phyloP scores from a whole-genome alignment of 2,797 vertebrate genomes.

The Channallabes apus region DNA sequence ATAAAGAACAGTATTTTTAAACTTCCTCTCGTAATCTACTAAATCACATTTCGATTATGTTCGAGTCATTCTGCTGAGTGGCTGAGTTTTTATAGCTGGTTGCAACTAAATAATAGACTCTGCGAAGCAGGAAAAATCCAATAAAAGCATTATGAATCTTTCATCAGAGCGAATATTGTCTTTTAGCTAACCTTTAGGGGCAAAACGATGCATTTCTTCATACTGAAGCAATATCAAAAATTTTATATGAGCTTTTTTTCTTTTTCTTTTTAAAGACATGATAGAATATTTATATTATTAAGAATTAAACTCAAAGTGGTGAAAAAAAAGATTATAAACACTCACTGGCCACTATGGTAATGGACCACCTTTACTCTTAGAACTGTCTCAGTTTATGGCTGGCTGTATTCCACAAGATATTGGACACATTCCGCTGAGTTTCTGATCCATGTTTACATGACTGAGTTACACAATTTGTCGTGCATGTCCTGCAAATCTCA shows the following conservation, averaged over 20 bases:
- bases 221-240: slow-evolving; percentile 36
- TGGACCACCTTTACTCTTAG: not conserved
- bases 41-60: slow-evolving; percentile 45
- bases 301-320: not conserved
- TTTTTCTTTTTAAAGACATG: too few relatives aligned
- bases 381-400: not conserved
- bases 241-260: slow-evolving; percentile 20
- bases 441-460: too few relatives aligned
- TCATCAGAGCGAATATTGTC: slow-evolving; percentile 48
- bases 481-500: not conserved
- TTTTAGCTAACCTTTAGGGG: slow-evolving; percentile 55
- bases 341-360: not conserved
- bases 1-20: slow-evolving; percentile 52
- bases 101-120: slow-evolving; percentile 63
- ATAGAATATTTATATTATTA: slow-evolving; percentile 27
- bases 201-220: slow-evolving; percentile 37
- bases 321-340: not conserved
- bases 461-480: not conserved
- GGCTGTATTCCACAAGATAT: not conserved
- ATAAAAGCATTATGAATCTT: slow-evolving; percentile 60
- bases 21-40: slow-evolving; percentile 60
- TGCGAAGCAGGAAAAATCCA: slow-evolving; percentile 57
- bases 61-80: slow-evolving; percentile 49
- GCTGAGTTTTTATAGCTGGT: slow-evolving; percentile 52
- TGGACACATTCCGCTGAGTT: not conserved